Evolutionary conservation across 2,888 invertebrate genomes (phyloP), one percentile per base, ranked within the genome.

Genomic region (Koerneria pararmatus): DNA sequence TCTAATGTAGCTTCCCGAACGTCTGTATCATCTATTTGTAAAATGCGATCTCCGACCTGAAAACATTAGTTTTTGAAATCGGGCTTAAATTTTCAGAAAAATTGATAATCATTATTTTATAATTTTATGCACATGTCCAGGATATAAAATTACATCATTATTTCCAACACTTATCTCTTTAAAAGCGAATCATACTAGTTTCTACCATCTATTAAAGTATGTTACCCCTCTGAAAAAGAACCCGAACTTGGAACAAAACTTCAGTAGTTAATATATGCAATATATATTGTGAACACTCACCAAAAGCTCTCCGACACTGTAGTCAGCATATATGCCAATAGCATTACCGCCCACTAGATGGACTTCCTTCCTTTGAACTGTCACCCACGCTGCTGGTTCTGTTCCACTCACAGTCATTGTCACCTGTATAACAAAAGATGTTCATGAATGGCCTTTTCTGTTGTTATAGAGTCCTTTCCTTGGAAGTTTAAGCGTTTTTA

Each of bases 21-120:
- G 59, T 73, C 71, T 37, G 71, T 69, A 1, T 74, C 76, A 63
- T 78, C 75, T 34, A 78, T 70, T 48, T 75, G 74, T 3, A 77
- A 66, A 1, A 77, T 74, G 3, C 74, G 54, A 59, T 77, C 77
- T 0, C 77, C 77, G 63, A 75, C 74, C 49, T 72, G 61, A 32
- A 65, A 54, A 27, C 27, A 59, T 34, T 32, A 4, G 19, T 31
- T 11, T 56, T 29, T 15, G 5, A 24, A 27, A 6, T 56, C 8
- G 5, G 22, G n/a, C 11, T 15, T n/a, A n/a, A 5, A 51, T 15
- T 51, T 15, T 51, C 6, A n/a, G 5, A 51, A 8, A 27, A 8
- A 51, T 51, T 51, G 5, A 51, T 8, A 51, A 11, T 51, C 51
- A 5, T 15, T 46, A 5, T 22, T 51, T 15, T 22, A 51, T 11